Evolutionary conservation across 2,888 invertebrate genomes (phyloP), one percentile per base, ranked within the genome.

Genomic region (Pycnomerus fuliginosus): DNA sequence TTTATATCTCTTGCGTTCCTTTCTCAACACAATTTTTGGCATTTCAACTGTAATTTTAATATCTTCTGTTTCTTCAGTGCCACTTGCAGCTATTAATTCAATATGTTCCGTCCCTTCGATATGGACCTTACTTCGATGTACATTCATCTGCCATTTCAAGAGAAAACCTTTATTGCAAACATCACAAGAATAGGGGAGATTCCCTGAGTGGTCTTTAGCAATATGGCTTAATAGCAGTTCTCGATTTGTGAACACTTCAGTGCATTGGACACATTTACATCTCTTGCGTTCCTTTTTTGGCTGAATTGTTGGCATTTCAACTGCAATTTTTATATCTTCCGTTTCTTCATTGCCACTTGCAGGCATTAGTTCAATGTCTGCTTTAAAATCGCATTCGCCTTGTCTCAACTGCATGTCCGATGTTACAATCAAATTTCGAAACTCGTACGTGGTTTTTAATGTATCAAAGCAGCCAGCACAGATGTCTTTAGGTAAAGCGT

Each of bases 121-220:
- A n/a, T n/a, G n/a, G n/a, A n/a, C n/a, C n/a, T n/a, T n/a, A n/a
- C n/a, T n/a, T n/a, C n/a, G n/a, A n/a, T n/a, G n/a, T n/a, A n/a
- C n/a, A n/a, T n/a, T n/a, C n/a, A n/a, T n/a, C n/a, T n/a, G n/a
- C n/a, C n/a, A n/a, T n/a, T n/a, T n/a, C n/a, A n/a, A n/a, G n/a
- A n/a, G n/a, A n/a, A n/a, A n/a, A n/a, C n/a, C n/a, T n/a, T n/a
- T n/a, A n/a, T n/a, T n/a, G n/a, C n/a, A n/a, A n/a, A n/a, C n/a
- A n/a, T n/a, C 69, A 55, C 81, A 81, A 1, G 64, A 71, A 65
- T 79, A 75, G 3, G 79, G 77, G n/a, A 11, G 14, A 3, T 15
- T 20, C 17, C 38, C 38, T n/a, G 38, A 29, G 14, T 38, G 38
- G n/a, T n/a, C n/a, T 11, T n/a, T 29, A 16, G 28, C 17, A 14